Conservation (phyloP, 2,797 vertebrate genomes). For the Coendou prehensilis region DNA sequence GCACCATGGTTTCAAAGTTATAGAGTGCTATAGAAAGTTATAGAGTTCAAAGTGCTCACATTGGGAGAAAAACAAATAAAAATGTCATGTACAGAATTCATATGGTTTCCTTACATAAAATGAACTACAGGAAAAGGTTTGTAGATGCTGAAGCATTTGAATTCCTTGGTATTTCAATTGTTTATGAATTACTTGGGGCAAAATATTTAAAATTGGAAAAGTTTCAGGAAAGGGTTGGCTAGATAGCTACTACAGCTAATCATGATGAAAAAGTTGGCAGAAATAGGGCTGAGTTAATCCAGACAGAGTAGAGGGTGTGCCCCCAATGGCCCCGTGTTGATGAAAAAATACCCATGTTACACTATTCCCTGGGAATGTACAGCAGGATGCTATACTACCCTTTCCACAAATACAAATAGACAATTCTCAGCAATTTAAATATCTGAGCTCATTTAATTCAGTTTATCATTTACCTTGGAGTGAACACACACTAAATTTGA, state of each 20-base stretch:
- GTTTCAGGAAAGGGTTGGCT: not conserved
- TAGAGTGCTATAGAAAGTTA: not conserved
- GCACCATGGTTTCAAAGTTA: not conserved
- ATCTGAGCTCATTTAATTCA: constrained; percentile 15
- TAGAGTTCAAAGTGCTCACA: not conserved
- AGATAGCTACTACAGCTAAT: not conserved
- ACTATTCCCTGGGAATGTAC: not conserved
- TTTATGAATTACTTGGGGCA: not conserved
- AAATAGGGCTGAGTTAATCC: not conserved
- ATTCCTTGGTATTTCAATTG: not conserved
- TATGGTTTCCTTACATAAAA: not conserved
- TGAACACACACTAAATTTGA: not conserved
- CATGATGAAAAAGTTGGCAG: not conserved
- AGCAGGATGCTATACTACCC: not conserved
- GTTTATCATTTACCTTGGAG: not conserved
- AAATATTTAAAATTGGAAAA: not conserved
- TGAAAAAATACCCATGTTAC: not conserved
- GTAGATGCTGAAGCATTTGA: not conserved
- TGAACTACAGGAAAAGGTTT: not conserved
- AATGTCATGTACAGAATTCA: not conserved
- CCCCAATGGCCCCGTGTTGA: not conserved
- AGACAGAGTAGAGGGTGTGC: not conserved
- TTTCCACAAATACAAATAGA: constrained; percentile 3
- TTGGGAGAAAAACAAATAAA: not conserved
- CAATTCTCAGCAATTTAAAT: constrained; percentile 6